These are phyloP conservation scores for Zaprionus africanus DNA, from an alignment of 1,140 invertebrate genomes.

Conservation along the genomic window DNA sequence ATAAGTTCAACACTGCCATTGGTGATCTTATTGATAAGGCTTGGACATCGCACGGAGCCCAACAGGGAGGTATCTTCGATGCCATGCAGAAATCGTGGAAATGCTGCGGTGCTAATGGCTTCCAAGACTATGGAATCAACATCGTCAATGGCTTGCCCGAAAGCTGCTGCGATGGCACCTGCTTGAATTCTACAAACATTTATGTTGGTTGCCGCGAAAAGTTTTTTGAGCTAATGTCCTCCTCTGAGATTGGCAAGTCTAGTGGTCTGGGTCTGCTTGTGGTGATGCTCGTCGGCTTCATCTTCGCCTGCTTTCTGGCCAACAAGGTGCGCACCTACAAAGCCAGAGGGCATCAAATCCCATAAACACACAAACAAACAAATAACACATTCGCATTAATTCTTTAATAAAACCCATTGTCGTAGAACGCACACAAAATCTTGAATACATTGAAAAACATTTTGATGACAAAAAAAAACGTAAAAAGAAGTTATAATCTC, in stretches of 20 bases:
- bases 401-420: constrained; percentile 59
- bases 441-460: constrained; percentile 23
- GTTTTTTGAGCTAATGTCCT: constrained; percentile 63
- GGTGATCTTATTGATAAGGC: constrained; percentile 84
- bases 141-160: not conserved
- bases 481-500: constrained; percentile 23
- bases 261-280: constrained; percentile 72
- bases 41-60: constrained; percentile 44
- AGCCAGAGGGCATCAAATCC: not conserved
- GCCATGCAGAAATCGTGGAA: constrained; percentile 80
- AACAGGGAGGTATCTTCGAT: constrained; percentile 67
- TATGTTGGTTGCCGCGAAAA: constrained; percentile 69
- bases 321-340: constrained; percentile 92
- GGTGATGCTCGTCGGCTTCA: constrained; percentile 92
- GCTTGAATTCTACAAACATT: constrained; percentile 51
- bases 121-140: constrained; percentile 61
- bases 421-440: constrained; percentile 66
- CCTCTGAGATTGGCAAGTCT: constrained; percentile 63
- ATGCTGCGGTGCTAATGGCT: constrained; percentile 85
- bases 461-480: constrained; percentile 16
- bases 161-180: constrained; percentile 57
- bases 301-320: constrained; percentile 95
- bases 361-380: constrained; percentile 28
- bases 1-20: constrained; percentile 75
- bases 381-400: constrained; percentile 74